A percentile compares a stretch with the other conserved stretches of the same genome.
Evolutionary conservation across 2,113 vertebrate species (phyloP).

Genomic region (Chaetops frenatus): DNA sequence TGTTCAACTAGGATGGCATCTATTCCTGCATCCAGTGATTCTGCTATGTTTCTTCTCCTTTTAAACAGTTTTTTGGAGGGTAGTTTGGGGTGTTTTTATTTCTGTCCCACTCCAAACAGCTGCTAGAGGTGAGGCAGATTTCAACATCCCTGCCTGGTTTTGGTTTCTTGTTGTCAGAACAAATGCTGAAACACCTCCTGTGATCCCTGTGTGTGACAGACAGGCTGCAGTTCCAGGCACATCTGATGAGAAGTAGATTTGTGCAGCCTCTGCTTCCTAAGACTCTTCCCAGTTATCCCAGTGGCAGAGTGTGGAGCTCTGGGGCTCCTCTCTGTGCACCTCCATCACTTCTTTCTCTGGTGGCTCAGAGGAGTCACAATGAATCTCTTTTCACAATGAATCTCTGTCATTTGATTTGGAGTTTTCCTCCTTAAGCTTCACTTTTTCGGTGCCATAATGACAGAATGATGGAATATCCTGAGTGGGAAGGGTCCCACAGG

Average conservation of each 20-base stretch:
- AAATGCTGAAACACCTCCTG: not conserved
- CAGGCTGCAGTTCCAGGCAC: not conserved
- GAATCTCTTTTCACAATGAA: too few relatives aligned
- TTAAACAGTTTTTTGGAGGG: rapidly evolving
- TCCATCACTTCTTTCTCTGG: not conserved
- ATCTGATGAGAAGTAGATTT: not conserved
- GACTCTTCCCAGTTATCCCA: not conserved
- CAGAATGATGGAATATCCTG: not conserved
- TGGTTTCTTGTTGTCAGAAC: not conserved
- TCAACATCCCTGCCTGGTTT: not conserved
- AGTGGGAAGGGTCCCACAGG: rapidly evolving
- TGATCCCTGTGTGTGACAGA: not conserved
- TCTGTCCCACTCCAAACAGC: not conserved
- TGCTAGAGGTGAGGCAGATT: not conserved
- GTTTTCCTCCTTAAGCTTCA: not conserved
- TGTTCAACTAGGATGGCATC: not conserved
- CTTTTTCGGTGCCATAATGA: not conserved
- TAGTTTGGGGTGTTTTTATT: not conserved
- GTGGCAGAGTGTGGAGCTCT: not conserved
- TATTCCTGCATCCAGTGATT: not conserved
- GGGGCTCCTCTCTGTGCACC: not conserved
- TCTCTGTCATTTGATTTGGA: not conserved
- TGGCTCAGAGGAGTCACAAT: not conserved
- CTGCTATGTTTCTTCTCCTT: not conserved
- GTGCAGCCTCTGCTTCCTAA: not conserved